Base-by-base conservation (phyloP, 2,113 vertebrate genomes). In the Aspiorhynchus laticeps region DNA sequence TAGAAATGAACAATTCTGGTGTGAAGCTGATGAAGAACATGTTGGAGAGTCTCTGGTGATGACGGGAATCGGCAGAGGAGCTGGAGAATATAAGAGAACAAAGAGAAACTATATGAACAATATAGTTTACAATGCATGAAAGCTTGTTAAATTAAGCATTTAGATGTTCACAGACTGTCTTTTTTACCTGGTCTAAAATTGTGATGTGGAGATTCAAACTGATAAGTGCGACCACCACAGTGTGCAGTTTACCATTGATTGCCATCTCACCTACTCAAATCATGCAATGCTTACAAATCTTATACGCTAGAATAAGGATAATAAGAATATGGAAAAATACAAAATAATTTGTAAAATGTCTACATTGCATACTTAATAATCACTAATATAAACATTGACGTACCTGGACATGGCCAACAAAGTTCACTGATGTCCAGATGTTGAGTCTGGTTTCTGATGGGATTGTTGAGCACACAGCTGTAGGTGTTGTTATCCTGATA, bases 381-480 rank as follows among this genome's bases (percentile, higher is more conserved):
- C 4, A 4, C 10, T 79, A 14, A 33, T 59, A 38, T n/a, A 0
- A 76, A 3, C 12, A 26, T 2, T 8, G 31, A 17, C 21, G 0
- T 26, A 63, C 78, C 78, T 61, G 78, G 31, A 79, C 24, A 78
- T 19, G 26, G 26, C 53, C 14, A 24, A 63, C 78, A 80, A 24
- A 61, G 33, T 17, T 17, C 1, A 26, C 0, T 59, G 4, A 24
- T 53, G 26, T 26, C 4, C 21, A 41, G 24, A 41, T 81, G 59
- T 81, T 0, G 5, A 5, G 80, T 81, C n/a, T 46, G 59, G 38
- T 65, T 65, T 0, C 7, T 31, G 80, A 81, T 0, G n/a, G 38
- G 8, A 3, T 81, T 81, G 80, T 43, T 31, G 0, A 81, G 0
- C 69, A 73, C 36, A 41, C 69, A 73, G 0, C 36, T 41, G 0